A percentile compares a stretch with the other conserved stretches of the same genome.
Conservation (phyloP, 35 echinoderm and acorn worm genomes). For the Holothuria glaberrima region DNA sequence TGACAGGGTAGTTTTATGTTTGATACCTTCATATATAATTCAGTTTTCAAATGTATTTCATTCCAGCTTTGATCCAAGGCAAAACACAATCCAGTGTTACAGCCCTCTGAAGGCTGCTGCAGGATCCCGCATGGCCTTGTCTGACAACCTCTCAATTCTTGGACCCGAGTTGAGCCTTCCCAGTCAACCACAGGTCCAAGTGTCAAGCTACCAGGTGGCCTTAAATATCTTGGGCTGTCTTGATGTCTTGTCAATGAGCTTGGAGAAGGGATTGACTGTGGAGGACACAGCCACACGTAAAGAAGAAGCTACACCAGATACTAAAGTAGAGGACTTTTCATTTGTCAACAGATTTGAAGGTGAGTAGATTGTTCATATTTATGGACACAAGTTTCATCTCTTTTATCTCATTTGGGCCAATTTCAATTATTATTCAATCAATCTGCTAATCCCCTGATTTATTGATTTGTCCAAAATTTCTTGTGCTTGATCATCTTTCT, state of each 20-base stretch:
- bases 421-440: too few relatives aligned
- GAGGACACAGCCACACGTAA: conserved; percentile 44
- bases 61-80: conserved; percentile 30
- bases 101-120: conserved; percentile 58
- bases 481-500: too few relatives aligned
- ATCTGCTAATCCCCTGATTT: too few relatives aligned
- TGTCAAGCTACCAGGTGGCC: conserved; percentile 80
- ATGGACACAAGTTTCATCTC: too few relatives aligned
- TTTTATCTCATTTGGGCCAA: too few relatives aligned
- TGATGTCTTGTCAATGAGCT: conserved; percentile 73
- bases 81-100: conserved; percentile 70
- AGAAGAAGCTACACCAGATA: conserved; percentile 50
- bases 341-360: conserved; percentile 96
- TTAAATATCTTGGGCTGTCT: conserved; percentile 87
- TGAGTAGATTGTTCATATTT: not conserved
- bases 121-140: conserved; percentile 38
- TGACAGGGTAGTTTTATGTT: not conserved
- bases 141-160: conserved; percentile 69
- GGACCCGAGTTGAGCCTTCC: conserved; percentile 88
- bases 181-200: conserved; percentile 45
- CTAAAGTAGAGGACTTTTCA: conserved; percentile 88
- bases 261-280: conserved; percentile 76
- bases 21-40: not conserved
- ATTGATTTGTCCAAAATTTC: too few relatives aligned
- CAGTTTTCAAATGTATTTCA: not conserved